Evolutionary conservation across 1,140 invertebrate genomes (phyloP).

Genomic region (Brevipalpus yothersi): DNA sequence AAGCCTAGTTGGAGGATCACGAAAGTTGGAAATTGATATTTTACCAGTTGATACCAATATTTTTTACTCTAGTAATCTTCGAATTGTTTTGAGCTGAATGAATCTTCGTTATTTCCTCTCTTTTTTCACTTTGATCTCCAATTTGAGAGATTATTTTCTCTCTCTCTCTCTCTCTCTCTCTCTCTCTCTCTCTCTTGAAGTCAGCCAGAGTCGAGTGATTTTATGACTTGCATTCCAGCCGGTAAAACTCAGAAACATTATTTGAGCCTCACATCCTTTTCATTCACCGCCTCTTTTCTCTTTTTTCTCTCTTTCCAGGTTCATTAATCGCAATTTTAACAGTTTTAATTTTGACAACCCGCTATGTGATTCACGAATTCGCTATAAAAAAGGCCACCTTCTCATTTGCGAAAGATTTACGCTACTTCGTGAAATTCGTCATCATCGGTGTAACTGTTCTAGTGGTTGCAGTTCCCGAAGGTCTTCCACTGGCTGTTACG

Average conservation of each 20-base stretch:
- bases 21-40: too few species aligned
- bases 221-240: background rate
- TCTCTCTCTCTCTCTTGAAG: background rate
- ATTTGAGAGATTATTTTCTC: background rate
- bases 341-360: conserved; percentile 79
- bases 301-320: conserved; percentile 24
- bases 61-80: too few species aligned
- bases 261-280: background rate
- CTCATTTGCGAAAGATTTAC: conserved; percentile 48
- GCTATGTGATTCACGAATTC: conserved; percentile 77
- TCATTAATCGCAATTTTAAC: conserved; percentile 91
- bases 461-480: conserved; percentile 96
- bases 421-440: conserved; percentile 78
- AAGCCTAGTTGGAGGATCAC: too few species aligned
- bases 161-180: conserved; percentile 1
- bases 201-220: background rate
- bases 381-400: conserved; percentile 42
- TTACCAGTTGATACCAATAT: too few species aligned
- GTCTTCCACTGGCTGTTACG: conserved; percentile 89
- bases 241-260: background rate
- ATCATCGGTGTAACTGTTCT: conserved; percentile 99
- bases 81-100: too few species aligned
- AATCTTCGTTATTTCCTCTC: background rate
- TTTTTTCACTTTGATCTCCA: background rate
- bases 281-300: background rate